Base-by-base conservation (phyloP, 2,113 vertebrate species). In the Tonatia bakeri region DNA sequence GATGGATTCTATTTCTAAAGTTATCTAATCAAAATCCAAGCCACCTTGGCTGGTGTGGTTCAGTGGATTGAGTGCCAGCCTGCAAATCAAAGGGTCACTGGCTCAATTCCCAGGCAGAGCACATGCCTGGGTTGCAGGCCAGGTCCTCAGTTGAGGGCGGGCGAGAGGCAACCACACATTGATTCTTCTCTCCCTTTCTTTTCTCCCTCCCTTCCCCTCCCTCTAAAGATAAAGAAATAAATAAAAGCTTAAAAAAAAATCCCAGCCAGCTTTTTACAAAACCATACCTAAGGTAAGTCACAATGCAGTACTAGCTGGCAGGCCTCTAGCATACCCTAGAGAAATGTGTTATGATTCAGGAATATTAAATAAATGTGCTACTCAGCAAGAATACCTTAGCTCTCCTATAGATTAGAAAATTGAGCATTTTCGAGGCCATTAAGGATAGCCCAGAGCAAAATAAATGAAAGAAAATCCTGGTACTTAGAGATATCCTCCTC, bases 371-470 rank as follows among this genome's bases (percentile, higher is more conserved):
- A 96, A 95, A 94, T 31, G 28, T 43, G 38, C 61, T 77, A 59
- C 38, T 95, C 90, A 94, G 87, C 94, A 96, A 88, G 59, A 97
- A 92, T 61, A 28, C 28, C 26, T 50, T 17, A 76, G 17, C 43
- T 96, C 36, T 93, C 50, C 90, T 67, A 87, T 81, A 92, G 76
- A 92, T 95, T 52, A 91, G 72, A 94, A 87, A 92, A 97, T 15
- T 24, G 40, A 95, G 26, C 6, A 50, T n/a, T 8, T 89, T 82
- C 77, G 86, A 88, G 73, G 77, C 33, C 77, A 81, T 85, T 72
- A 59, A 65, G 59, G 65, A 89, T 7, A 64, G 45, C 45, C 61
- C 75, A 72, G 33, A 92, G 82, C 52, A 91, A 88, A 91, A 93
- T 47, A 45, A 77, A 92, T 91, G 47, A 69, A 12, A 87, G 43